phyloP scores from a whole-genome alignment of 2,797 vertebrate genomes.

The Sebastes flavidus region DNA sequence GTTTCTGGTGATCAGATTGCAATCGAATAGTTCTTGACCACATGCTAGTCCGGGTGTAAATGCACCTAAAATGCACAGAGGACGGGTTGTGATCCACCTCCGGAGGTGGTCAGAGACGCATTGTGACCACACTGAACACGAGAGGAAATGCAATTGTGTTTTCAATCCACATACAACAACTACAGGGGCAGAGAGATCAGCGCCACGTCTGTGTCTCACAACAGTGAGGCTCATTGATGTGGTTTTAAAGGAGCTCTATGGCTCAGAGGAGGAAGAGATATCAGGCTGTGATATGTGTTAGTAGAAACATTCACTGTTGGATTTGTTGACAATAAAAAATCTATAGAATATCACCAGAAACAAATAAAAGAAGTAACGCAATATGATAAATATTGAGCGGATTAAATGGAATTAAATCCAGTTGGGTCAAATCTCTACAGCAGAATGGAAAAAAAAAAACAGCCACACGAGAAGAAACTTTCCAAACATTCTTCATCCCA shows the following conservation, averaged over 20 bases:
- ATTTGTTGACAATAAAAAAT: neutral
- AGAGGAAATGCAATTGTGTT: too few species aligned
- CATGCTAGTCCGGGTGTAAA: too few species aligned
- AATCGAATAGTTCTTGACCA: too few species aligned
- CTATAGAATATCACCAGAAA: neutral
- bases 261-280: neutral
- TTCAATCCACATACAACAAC: too few species aligned
- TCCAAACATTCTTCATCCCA: constrained; percentile 29
- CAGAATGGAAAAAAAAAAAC: neutral
- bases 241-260: neutral
- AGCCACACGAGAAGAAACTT: constrained; percentile 18
- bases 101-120: too few species aligned
- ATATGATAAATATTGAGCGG: neutral
- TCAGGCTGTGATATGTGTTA: neutral
- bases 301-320: neutral
- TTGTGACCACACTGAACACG: too few species aligned
- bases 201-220: too few species aligned
- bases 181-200: too few species aligned
- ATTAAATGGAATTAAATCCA: neutral
- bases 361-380: neutral
- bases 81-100: too few species aligned
- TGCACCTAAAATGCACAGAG: too few species aligned
- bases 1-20: too few species aligned
- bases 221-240: too few species aligned
- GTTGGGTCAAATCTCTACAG: neutral